Percentiles rank a stretch among this genome's conserved stretches.
These are phyloP conservation scores for Epinotia nisella DNA, from an alignment of 2,888 invertebrate genomes.

Conservation along the genomic window DNA sequence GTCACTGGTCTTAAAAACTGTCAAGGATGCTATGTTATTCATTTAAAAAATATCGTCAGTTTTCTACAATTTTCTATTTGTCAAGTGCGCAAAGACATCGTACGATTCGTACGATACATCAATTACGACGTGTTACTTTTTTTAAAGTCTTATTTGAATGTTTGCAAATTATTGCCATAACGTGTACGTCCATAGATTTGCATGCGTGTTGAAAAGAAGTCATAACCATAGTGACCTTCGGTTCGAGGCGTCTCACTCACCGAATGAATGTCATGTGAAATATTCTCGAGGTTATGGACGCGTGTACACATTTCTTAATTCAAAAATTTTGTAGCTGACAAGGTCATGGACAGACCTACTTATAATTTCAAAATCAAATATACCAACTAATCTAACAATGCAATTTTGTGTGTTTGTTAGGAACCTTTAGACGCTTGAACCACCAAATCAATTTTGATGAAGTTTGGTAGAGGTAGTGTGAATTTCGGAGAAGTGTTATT, in stretches of 20 bases:
- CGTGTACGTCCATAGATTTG: neutral
- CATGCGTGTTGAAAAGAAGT: slow-evolving; percentile 10
- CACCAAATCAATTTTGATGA: neutral
- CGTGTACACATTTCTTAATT: slow-evolving; percentile 5
- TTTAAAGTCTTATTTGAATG: no score
- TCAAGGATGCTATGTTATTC: no score
- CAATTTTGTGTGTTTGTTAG: neutral
- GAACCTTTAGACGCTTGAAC: neutral
- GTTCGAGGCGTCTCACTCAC: slow-evolving; percentile 4
- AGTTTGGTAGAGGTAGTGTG: no score
- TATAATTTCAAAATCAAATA: slow-evolving; percentile 1
- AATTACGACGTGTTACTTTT: no score
- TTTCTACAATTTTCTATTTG: no score
- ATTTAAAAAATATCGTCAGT: no score
- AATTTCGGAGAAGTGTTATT: no score
- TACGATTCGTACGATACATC: no score
- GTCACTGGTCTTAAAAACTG: no score
- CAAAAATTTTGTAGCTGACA: neutral
- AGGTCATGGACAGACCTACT: neutral
- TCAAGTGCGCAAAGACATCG: no score
- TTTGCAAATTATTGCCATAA: neutral
- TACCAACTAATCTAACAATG: neutral
- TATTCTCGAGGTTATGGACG: slow-evolving; percentile 21
- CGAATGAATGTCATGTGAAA: slow-evolving; percentile 21
- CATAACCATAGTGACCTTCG: slow-evolving; percentile 12